Conservation (phyloP, 1,140 invertebrate species). For the Charaxes varanes region DNA sequence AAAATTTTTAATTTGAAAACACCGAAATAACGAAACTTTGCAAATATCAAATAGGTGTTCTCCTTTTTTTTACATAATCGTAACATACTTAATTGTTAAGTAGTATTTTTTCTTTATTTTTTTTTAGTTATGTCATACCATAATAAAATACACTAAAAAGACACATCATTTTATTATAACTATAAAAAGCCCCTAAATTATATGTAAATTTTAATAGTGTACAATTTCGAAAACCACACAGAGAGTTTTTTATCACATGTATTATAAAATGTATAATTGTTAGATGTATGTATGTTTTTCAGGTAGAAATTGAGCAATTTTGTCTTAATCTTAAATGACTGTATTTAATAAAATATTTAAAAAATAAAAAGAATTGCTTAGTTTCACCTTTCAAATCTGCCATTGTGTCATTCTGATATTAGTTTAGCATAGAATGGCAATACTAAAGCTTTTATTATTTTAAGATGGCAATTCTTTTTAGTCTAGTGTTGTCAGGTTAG, state of each 20-base stretch:
- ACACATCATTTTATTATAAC: neutral
- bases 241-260: neutral
- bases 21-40: neutral
- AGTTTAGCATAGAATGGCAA: constrained; percentile 44
- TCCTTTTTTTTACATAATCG: no score
- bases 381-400: constrained; percentile 7
- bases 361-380: constrained; percentile 15
- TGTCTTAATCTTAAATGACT: constrained; percentile 4
- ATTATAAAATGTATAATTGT: constrained; percentile 1
- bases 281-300: constrained; percentile 6
- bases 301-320: constrained; percentile 17
- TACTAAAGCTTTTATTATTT: constrained; percentile 30
- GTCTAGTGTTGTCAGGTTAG: constrained; percentile 22
- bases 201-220: neutral
- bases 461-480: constrained; percentile 21
- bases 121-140: neutral
- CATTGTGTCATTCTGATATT: constrained; percentile 42
- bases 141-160: neutral
- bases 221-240: neutral
- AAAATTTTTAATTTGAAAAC: neutral
- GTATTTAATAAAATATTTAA: constrained; percentile 2
- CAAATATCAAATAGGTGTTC: no score
- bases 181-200: constrained; percentile 3
- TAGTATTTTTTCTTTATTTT: neutral
- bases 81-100: constrained; percentile 5